Conservation (phyloP, 2,888 invertebrate genomes). For the Melitaea athalia region DNA sequence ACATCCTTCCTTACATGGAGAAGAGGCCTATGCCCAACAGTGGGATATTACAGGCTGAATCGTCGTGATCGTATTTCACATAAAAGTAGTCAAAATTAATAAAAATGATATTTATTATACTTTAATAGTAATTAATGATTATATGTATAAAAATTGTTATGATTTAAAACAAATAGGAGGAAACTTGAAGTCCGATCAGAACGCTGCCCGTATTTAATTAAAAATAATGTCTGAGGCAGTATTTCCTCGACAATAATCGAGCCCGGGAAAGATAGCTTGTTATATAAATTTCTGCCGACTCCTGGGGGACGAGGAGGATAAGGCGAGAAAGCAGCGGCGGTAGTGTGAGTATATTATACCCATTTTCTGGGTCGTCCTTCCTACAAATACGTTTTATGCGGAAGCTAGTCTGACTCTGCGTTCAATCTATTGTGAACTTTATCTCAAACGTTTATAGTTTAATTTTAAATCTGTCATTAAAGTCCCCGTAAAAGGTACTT, state of each 20-base stretch:
- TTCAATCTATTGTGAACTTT: slow-evolving; percentile 54
- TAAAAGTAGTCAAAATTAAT: too few relatives aligned
- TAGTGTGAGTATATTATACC: slow-evolving; percentile 82
- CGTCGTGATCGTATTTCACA: too few relatives aligned
- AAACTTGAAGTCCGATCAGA: slow-evolving; percentile 55
- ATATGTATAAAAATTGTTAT: background rate
- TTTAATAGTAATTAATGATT: background rate
- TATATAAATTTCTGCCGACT: slow-evolving; percentile 81
- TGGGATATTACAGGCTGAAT: too few relatives aligned
- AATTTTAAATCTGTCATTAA: slow-evolving; percentile 44
- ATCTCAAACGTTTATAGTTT: slow-evolving; percentile 46
- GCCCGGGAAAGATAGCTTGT: slow-evolving; percentile 79
- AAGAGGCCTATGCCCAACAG: too few relatives aligned
- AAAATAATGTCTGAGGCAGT: slow-evolving; percentile 78
- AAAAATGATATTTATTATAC: too few relatives aligned
- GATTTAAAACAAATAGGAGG: slow-evolving; percentile 16
- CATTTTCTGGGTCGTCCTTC: slow-evolving; percentile 83
- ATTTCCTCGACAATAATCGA: slow-evolving; percentile 77
- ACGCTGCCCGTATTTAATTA: slow-evolving; percentile 76
- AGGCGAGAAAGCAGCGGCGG: slow-evolving; percentile 72
- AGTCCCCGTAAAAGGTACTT: slow-evolving; percentile 80
- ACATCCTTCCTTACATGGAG: too few relatives aligned
- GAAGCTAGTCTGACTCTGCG: slow-evolving; percentile 70
- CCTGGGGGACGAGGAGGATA: slow-evolving; percentile 77
- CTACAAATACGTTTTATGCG: slow-evolving; percentile 83